These are phyloP conservation scores for Ochropacha duplaris DNA, from an alignment of 2,888 invertebrate species.

Conservation along the genomic window DNA sequence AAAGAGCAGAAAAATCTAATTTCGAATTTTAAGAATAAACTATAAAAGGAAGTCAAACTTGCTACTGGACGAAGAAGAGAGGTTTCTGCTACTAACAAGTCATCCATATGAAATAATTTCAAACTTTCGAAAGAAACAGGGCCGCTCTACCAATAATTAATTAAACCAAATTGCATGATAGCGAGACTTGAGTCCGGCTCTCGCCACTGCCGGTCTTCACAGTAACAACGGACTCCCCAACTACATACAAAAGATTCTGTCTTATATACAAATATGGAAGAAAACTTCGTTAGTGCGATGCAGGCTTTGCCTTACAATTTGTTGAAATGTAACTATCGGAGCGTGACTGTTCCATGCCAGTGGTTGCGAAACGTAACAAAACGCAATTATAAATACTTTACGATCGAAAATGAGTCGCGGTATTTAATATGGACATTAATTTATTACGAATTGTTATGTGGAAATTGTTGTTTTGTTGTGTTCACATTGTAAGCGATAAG, in stretches of 20 bases:
- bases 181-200: conserved; percentile 77
- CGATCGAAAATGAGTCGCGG: background rate
- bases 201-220: conserved; percentile 76
- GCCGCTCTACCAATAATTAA: conserved; percentile 69
- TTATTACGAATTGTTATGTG: background rate
- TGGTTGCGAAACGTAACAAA: conserved; percentile 7
- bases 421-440: background rate
- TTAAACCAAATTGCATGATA: conserved; percentile 56
- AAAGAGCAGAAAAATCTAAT: too few species aligned
- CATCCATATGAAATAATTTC: conserved; percentile 21
- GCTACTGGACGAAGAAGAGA: conserved; percentile 51
- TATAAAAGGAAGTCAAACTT: conserved; percentile 51
- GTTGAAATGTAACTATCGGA: conserved; percentile 22
- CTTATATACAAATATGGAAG: conserved; percentile 31
- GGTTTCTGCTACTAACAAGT: conserved; percentile 32
- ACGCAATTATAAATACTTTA: background rate
- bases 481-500: background rate
- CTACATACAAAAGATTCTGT: rapidly evolving
- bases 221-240: conserved; percentile 77
- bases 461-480: too few species aligned
- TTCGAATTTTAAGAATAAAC: background rate
- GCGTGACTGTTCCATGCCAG: conserved; percentile 36
- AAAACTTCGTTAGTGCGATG: conserved; percentile 57
- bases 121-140: conserved; percentile 51
- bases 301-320: conserved; percentile 44